Conservation (phyloP, 2,888 invertebrate species). For the Diaphora mendica region DNA sequence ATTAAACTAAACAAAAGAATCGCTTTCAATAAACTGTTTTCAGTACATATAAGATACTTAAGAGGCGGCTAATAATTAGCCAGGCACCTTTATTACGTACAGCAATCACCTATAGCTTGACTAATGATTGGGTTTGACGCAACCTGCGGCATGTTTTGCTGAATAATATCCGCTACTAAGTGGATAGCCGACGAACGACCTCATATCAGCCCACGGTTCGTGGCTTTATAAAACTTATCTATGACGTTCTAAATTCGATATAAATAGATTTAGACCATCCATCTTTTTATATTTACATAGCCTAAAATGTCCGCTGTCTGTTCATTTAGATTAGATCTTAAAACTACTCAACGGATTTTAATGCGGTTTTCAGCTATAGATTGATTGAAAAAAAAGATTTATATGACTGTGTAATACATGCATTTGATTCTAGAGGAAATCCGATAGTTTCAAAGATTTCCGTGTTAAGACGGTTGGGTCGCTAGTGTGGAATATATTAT, state of each 20-base stretch:
- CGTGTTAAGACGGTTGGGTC: too few relatives aligned
- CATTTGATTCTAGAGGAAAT: too few relatives aligned
- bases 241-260: conserved; percentile 33
- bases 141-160: conserved; percentile 58
- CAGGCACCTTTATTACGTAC: conserved; percentile 34
- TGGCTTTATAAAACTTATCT: conserved; percentile 46
- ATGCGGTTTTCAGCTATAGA: too few relatives aligned
- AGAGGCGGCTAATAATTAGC: conserved; percentile 45
- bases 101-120: conserved; percentile 55
- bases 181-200: conserved; percentile 66
- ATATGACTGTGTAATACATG: too few relatives aligned
- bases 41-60: conserved; percentile 23
- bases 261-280: conserved; percentile 32
- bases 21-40: conserved; percentile 1
- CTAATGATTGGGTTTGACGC: conserved; percentile 60
- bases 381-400: too few relatives aligned
- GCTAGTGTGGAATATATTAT: neutral
- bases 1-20: neutral
- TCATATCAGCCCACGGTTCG: conserved; percentile 37
- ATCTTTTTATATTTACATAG: neutral
- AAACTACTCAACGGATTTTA: too few relatives aligned
- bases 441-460: too few relatives aligned
- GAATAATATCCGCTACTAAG: conserved; percentile 79
- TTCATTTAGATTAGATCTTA: too few relatives aligned
- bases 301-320: too few relatives aligned